Evolutionary conservation across 2,113 vertebrate genomes (phyloP).

Genomic region (Stegostoma tigrinum): DNA sequence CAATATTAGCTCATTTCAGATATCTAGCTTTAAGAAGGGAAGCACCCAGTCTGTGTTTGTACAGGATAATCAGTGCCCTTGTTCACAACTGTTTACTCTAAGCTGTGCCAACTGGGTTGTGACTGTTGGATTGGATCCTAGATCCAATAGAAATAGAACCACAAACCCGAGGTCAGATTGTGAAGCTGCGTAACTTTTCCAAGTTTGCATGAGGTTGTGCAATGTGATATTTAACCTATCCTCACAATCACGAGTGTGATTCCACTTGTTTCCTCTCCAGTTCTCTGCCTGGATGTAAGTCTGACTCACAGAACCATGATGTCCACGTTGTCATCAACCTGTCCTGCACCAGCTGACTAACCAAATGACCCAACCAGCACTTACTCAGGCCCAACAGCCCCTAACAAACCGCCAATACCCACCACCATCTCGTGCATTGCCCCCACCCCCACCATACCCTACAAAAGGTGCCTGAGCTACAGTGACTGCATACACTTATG

Average conservation of each 20-base stretch:
- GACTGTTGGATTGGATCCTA: neutral
- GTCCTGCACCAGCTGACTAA: too few species aligned
- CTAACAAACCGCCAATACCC: too few species aligned
- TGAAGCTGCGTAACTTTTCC: neutral
- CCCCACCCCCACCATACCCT: too few species aligned
- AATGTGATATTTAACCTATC: neutral
- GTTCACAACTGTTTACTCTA: neutral
- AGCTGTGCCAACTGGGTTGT: neutral
- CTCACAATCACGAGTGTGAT: neutral
- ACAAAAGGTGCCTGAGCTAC: too few species aligned
- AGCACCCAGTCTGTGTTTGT: neutral
- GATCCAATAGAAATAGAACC: neutral
- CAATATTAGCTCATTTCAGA: neutral
- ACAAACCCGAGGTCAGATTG: neutral
- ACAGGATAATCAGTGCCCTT: neutral
- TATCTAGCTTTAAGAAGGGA: neutral
- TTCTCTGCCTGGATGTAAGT: too few species aligned
- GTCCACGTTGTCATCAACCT: too few species aligned
- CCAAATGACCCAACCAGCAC: too few species aligned
- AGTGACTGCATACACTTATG: too few species aligned
- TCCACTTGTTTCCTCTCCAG: too few species aligned
- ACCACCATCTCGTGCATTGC: too few species aligned
- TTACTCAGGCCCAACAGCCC: too few species aligned
- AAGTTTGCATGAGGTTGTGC: neutral
- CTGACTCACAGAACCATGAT: too few species aligned